These are phyloP conservation scores for Entomobrya proxima DNA, from an alignment of 2,888 invertebrate species.

Conservation along the genomic window DNA sequence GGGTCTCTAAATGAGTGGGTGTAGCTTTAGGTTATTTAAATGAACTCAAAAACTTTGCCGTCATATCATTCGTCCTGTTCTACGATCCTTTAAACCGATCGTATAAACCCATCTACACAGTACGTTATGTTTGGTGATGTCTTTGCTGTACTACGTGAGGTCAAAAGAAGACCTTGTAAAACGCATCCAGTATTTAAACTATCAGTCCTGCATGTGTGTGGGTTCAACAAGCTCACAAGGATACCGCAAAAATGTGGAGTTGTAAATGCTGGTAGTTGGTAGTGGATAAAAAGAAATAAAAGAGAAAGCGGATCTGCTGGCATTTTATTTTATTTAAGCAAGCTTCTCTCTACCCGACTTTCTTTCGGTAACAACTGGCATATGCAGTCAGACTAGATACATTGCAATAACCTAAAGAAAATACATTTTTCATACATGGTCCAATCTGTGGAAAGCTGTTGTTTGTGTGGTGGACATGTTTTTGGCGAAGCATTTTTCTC, in stretches of 20 bases:
- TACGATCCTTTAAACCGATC: too few species aligned
- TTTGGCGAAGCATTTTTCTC: background rate
- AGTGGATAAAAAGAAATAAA: background rate
- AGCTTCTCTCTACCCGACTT: background rate
- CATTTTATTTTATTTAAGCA: background rate
- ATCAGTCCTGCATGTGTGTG: background rate
- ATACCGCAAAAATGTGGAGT: background rate
- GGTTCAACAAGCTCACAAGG: background rate
- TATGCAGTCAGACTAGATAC: too few species aligned
- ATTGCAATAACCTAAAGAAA: too few species aligned
- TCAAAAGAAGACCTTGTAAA: conserved; percentile 43
- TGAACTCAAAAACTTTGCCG: too few species aligned
- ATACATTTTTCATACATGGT: too few species aligned
- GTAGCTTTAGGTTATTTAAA: too few species aligned
- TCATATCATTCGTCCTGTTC: too few species aligned
- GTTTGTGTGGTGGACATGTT: background rate
- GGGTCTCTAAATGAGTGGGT: too few species aligned
- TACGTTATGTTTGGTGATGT: background rate
- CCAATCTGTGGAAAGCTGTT: background rate
- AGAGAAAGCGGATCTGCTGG: background rate
- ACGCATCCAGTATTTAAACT: background rate
- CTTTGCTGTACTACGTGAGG: conserved; percentile 22
- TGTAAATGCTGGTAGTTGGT: background rate
- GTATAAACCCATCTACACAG: background rate
- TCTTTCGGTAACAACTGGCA: too few species aligned